These are phyloP conservation scores for Pycnonotus jocosus DNA, from an alignment of 2,113 vertebrate genomes.

Conservation along the genomic window DNA sequence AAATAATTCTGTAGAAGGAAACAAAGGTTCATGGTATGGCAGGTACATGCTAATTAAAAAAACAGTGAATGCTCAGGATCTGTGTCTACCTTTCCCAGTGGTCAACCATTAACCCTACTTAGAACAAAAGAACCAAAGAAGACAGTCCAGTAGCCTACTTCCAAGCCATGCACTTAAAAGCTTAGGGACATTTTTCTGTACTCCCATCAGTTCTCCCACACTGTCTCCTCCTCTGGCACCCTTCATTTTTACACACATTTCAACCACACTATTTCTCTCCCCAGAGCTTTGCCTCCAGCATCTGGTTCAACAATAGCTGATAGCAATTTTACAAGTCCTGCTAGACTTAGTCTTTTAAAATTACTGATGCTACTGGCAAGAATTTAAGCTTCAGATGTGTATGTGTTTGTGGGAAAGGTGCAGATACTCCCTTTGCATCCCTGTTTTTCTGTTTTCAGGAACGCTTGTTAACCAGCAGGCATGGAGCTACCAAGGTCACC, in stretches of 20 bases:
- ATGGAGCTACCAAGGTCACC: background rate
- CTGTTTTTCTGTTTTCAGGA: background rate
- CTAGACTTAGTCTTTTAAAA: background rate
- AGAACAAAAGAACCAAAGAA: background rate
- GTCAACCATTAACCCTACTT: background rate
- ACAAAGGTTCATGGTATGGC: background rate
- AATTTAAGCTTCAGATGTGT: background rate
- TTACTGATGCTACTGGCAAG: background rate
- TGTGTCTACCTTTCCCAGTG: background rate
- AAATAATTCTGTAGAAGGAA: background rate
- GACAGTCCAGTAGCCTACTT: background rate
- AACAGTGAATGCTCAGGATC: background rate
- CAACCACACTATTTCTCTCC: background rate
- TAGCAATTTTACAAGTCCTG: background rate
- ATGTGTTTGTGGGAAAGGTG: background rate
- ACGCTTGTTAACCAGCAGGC: background rate
- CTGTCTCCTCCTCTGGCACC: background rate
- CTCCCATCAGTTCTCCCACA: background rate
- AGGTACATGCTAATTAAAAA: background rate
- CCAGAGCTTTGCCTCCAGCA: background rate
- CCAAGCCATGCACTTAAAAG: background rate
- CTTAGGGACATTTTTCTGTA: background rate
- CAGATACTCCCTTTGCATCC: background rate
- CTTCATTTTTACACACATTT: background rate
- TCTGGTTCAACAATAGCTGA: background rate